Evolutionary conservation across 2,797 vertebrate genomes (phyloP).

Genomic region (Babyrousa celebensis): DNA sequence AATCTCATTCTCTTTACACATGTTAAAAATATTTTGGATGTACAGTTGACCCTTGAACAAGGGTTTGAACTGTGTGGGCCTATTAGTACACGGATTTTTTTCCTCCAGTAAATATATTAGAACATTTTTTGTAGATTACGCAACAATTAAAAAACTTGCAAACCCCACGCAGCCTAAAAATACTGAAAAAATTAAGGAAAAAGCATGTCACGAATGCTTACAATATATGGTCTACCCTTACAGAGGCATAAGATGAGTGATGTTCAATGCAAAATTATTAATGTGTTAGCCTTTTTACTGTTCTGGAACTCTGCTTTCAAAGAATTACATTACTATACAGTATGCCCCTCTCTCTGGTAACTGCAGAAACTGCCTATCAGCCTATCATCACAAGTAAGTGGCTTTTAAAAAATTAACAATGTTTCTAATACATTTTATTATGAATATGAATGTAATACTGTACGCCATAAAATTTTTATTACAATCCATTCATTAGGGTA

Average conservation of each 20-base stretch:
- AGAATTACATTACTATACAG: neutral
- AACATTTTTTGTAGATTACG: too few species aligned
- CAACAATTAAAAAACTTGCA: too few species aligned
- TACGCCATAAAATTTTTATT: neutral
- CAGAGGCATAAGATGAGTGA: too few species aligned
- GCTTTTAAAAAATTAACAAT: too few species aligned
- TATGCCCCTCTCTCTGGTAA: neutral
- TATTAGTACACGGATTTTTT: too few species aligned
- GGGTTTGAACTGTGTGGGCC: too few species aligned
- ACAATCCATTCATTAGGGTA: neutral
- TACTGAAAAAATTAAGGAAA: too few species aligned
- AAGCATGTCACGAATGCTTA: too few species aligned
- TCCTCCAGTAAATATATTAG: too few species aligned
- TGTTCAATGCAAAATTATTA: neutral
- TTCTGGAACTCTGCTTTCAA: neutral
- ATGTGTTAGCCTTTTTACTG: neutral
- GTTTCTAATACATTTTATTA: neutral
- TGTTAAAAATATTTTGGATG: constrained; percentile 42
- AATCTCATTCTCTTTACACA: constrained; percentile 30
- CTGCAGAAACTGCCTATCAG: neutral
- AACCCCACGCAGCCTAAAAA: too few species aligned
- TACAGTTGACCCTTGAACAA: too few species aligned
- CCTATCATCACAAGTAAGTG: neutral
- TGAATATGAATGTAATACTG: neutral
- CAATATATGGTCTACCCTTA: too few species aligned